phyloP scores from a whole-genome alignment of 2,113 vertebrate genomes.

The Stictonetta naevosa region DNA sequence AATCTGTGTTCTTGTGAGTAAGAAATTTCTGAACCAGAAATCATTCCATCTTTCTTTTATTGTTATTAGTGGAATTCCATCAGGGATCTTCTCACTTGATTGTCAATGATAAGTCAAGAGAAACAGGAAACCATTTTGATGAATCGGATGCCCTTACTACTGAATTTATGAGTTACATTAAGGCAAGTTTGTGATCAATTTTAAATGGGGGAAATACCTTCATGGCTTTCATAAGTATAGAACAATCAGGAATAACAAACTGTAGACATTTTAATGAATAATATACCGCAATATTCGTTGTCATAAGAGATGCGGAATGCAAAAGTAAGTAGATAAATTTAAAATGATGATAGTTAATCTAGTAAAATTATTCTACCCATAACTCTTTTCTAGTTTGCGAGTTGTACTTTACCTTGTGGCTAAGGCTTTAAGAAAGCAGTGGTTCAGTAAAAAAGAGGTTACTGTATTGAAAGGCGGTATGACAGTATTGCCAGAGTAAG shows the following conservation, averaged over 20 bases:
- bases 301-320: neutral
- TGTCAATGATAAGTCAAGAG: slow-evolving; percentile 75
- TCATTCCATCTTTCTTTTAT: neutral
- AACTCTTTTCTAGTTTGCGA: neutral
- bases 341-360: neutral
- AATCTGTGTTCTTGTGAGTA: neutral
- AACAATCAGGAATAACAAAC: neutral
- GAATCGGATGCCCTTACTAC: slow-evolving; percentile 78
- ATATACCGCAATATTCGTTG: neutral
- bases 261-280: neutral
- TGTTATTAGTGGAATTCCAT: slow-evolving; percentile 75
- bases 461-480: neutral
- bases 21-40: neutral
- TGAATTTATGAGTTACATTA: slow-evolving; percentile 86
- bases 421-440: neutral
- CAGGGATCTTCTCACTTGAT: slow-evolving; percentile 75
- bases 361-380: neutral
- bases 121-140: slow-evolving; percentile 78
- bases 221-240: neutral
- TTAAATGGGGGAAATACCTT: neutral
- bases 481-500: neutral
- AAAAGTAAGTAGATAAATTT: neutral
- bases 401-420: neutral
- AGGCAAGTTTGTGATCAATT: slow-evolving; percentile 78
- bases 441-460: neutral